Evolutionary conservation across 2,888 invertebrate genomes (phyloP).

Genomic region (Andrena minutula): DNA sequence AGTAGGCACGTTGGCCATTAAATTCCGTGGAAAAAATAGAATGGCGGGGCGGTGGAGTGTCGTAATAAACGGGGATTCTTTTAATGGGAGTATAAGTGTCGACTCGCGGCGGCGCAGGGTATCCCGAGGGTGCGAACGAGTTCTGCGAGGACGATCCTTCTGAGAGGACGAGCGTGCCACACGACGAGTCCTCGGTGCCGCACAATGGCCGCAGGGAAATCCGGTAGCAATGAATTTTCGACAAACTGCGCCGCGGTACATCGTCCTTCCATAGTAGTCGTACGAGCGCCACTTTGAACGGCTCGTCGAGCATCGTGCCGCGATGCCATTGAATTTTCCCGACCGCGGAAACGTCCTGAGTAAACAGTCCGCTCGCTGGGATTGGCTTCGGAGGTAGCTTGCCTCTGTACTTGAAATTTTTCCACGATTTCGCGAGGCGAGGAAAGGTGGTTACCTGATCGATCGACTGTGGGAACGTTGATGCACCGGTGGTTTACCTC

Average conservation of each 20-base stretch:
- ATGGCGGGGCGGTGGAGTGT: constrained; percentile 46
- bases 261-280: not conserved
- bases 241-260: not conserved
- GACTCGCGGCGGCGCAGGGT: not conserved
- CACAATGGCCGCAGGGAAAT: constrained; percentile 20
- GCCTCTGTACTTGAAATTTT: not conserved
- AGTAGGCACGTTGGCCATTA: constrained; percentile 60
- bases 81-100: constrained; percentile 60
- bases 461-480: constrained; percentile 12
- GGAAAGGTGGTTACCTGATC: not conserved
- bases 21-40: constrained; percentile 25
- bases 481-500: no score
- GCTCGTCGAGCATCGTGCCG: constrained; percentile 28
- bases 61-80: constrained; percentile 63
- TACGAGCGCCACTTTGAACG: constrained; percentile 48
- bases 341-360: constrained; percentile 46
- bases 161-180: constrained; percentile 9
- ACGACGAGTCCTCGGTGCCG: constrained; percentile 16
- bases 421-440: not conserved
- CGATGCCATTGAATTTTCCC: constrained; percentile 30
- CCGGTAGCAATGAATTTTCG: constrained; percentile 54
- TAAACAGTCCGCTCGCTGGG: constrained; percentile 44
- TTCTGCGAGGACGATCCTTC: constrained; percentile 18
- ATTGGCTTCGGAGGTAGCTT: constrained; percentile 13
- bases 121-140: constrained; percentile 46